Base-by-base conservation (phyloP, 2,113 vertebrate genomes). In the Gavialis gangeticus region DNA sequence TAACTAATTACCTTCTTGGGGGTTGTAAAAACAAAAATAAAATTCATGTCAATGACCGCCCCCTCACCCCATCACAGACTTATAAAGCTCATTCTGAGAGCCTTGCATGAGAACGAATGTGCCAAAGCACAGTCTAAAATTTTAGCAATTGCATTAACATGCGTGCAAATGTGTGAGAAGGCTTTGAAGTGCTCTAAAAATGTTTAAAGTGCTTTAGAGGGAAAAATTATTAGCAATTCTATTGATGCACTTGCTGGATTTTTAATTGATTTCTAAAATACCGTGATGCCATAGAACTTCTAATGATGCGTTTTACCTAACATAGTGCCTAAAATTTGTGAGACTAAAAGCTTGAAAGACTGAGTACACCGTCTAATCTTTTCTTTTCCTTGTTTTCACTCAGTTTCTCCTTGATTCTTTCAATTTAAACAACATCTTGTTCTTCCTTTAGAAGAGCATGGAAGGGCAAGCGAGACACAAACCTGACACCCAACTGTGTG, bases 71-170 rank as follows among this genome's bases (percentile, higher is more conserved):
- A 69, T 88, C 90, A 5, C 76, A 95, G 88, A 92, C 59, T 22
- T 87, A 37, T 79, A 97, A 75, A 37, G 30, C 63, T 95, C 79
- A 63, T 93, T 83, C 84, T 93, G 60, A 56, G 88, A 69, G 81
- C 82, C 76, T 87, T 94, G 94, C 93, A 95, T 90, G 86, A 91
- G 96, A 97, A 96, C 90, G 84, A 82, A 95, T 96, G 85, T 83
- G 75, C 60, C 83, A 87, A 84, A 28, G 79, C 79, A 86, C 95
- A 93, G 92, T 55, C 93, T 89, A 95, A 80, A 89, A 93, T 94
- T 96, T 91, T 84, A 97, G 94, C 92, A 92, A 75, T 82, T 95
- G 91, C 3, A 4, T 57, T 96, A 95, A 94, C 94, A 88, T 85
- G 75, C 59, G 75, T 85, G 79, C 89, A 95, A 97, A 94, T 86